phyloP scores from a whole-genome alignment of 2,113 vertebrate species.

The Solea senegalensis region DNA sequence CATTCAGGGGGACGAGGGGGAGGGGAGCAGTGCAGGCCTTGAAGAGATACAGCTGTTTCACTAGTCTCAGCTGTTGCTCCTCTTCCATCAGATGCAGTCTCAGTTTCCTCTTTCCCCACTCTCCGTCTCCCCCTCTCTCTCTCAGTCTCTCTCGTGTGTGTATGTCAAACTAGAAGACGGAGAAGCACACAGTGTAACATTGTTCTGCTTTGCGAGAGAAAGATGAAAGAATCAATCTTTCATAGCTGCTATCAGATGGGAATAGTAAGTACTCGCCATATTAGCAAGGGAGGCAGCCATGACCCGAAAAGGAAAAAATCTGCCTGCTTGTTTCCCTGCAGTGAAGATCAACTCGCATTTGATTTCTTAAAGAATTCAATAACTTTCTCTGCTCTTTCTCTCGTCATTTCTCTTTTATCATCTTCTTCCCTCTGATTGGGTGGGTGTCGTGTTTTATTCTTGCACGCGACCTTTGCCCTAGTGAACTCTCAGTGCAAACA shows the following conservation, averaged over 20 bases:
- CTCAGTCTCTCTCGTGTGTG: not conserved
- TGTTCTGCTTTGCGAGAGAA: conserved; percentile 59
- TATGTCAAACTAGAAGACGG: not conserved
- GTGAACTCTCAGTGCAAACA: conserved; percentile 51
- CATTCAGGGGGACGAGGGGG: conserved; percentile 45
- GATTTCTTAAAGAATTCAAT: not conserved
- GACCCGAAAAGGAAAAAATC: conserved; percentile 38
- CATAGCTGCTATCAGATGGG: conserved; percentile 56
- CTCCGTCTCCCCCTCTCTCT: not conserved
- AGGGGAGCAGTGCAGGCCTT: conserved; percentile 21
- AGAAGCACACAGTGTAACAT: conserved; percentile 58
- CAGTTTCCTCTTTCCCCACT: not conserved
- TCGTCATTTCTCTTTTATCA: not conserved
- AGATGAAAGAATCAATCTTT: conserved; percentile 58
- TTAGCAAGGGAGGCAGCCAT: conserved; percentile 26
- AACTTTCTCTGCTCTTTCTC: not conserved
- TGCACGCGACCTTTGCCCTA: conserved; percentile 34
- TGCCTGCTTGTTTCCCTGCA: not conserved
- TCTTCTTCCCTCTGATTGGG: not conserved
- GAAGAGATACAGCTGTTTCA: conserved; percentile 81
- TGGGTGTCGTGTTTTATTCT: conserved; percentile 35
- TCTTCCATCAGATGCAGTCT: conserved; percentile 53
- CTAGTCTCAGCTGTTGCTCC: conserved; percentile 78
- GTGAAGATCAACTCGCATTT: not conserved
- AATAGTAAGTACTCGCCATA: conserved; percentile 25